Evolutionary conservation across 2,797 vertebrate genomes (phyloP), one percentile per base, ranked within the genome.

Genomic region (Poeciliopsis turneri): DNA sequence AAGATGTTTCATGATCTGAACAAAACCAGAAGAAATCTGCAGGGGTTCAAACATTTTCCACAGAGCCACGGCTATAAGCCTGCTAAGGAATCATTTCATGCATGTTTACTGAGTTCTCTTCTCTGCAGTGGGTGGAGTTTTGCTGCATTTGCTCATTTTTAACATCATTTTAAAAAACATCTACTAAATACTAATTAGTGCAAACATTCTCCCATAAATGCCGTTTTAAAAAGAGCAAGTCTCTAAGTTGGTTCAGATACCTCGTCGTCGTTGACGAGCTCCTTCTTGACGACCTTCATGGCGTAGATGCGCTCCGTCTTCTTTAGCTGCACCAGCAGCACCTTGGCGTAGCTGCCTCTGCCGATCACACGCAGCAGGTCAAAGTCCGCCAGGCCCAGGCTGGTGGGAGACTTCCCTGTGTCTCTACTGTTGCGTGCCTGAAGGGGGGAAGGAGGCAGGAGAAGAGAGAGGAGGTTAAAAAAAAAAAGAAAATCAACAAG

Each of bases 211-310:
- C 15, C 59, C 59, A 36, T 36, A 64, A 64, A 33, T 10, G 7
- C 0, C 8, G 4, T 41, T 23, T 41, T 68, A 68, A 20, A 23
- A 25, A 11, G 9, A 68, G 25, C 10, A 25, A 39, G 16, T 11
- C 8, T 9, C 20, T 10, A 10, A 10, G 18, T n/a, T 7, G 36
- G 36, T 16, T 53, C 18, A 30, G 33, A 28, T 92, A 98, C 98
- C 97, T 99, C 98, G 51, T 99, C 98, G 25, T 99, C 98, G 5
- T 99, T 99, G 91, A 99, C 98, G 0, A 99, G 96, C 92, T 99
- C 98, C 91, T 99, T 99, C 93, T 99, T 99, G 90, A 99, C 98
- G 83, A 99, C 98, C 89, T 99, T 99, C 98, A 99, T 99, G 75
- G 98, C 98, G 33, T 99, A 99, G 94, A 99, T 99, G 82, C 98